phyloP scores from a whole-genome alignment of 2,113 vertebrate species.

The Eulemur macaco region DNA sequence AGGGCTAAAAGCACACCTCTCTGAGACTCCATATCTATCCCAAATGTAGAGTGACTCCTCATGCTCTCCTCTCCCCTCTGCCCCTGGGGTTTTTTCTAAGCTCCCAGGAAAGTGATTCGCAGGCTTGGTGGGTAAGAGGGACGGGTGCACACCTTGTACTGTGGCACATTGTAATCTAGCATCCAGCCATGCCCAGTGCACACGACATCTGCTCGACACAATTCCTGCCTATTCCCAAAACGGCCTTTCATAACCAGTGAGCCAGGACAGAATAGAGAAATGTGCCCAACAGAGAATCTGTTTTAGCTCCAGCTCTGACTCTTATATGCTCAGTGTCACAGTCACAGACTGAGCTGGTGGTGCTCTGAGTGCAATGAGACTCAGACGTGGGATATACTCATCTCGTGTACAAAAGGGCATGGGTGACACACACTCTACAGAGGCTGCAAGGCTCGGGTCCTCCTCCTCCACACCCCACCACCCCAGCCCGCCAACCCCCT shows the following conservation, averaged over 20 bases:
- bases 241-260: not conserved
- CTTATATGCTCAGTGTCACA: not conserved
- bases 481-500: not conserved
- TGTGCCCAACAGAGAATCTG: accelerated
- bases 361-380: not conserved
- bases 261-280: not conserved
- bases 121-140: not conserved
- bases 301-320: not conserved
- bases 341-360: not conserved
- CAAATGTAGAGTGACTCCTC: not conserved
- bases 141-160: accelerated
- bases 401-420: not conserved
- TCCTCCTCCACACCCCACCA: not conserved
- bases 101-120: not conserved
- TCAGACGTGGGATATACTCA: not conserved
- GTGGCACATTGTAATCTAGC: not conserved
- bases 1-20: not conserved
- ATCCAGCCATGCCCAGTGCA: not conserved
- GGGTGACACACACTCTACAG: not conserved
- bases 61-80: not conserved
- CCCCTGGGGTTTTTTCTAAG: not conserved
- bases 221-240: not conserved
- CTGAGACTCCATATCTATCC: not conserved
- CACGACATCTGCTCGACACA: not conserved
- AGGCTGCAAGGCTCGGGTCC: not conserved